Conservation (phyloP, 2,888 invertebrate species). For the Hydroisotoma schaefferi region DNA sequence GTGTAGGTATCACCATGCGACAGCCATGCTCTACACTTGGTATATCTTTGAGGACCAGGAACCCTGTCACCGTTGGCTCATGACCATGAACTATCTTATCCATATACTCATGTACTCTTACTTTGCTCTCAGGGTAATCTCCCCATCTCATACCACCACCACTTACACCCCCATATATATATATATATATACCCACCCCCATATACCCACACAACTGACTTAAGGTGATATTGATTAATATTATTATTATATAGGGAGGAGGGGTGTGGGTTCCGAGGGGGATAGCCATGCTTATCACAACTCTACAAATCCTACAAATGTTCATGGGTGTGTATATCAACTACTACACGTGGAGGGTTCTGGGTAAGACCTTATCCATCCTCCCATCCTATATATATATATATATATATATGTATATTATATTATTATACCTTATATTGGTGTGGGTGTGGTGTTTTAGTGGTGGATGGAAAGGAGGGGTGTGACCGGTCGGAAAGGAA, state of each 20-base stretch:
- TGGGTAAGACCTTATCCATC: no score
- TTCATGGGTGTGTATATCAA: constrained; percentile 23
- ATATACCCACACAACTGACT: not conserved
- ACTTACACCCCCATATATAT: not conserved
- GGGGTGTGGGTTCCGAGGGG: constrained; percentile 22
- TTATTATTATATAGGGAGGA: constrained; percentile 11
- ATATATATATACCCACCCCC: not conserved
- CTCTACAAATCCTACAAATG: constrained; percentile 28
- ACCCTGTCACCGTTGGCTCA: constrained; percentile 34
- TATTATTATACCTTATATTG: no score
- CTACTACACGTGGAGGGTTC: constrained; percentile 19
- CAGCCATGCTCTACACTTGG: constrained; percentile 34
- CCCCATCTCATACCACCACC: not conserved
- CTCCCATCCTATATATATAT: no score
- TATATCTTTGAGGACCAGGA: constrained; percentile 30
- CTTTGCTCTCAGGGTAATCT: constrained; percentile 22
- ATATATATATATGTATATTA: no score
- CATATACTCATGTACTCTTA: constrained; percentile 31
- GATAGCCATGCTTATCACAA: constrained; percentile 11
- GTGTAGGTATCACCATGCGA: constrained; percentile 30
- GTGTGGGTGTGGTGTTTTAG: constrained; percentile 1
- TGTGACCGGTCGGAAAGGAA: constrained; percentile 15
- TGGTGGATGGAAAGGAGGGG: not conserved
- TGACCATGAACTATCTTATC: constrained; percentile 34
- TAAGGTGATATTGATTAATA: not conserved